These are phyloP conservation scores for Plebejus melissa DNA, from an alignment of 2,888 invertebrate genomes.

Conservation along the genomic window DNA sequence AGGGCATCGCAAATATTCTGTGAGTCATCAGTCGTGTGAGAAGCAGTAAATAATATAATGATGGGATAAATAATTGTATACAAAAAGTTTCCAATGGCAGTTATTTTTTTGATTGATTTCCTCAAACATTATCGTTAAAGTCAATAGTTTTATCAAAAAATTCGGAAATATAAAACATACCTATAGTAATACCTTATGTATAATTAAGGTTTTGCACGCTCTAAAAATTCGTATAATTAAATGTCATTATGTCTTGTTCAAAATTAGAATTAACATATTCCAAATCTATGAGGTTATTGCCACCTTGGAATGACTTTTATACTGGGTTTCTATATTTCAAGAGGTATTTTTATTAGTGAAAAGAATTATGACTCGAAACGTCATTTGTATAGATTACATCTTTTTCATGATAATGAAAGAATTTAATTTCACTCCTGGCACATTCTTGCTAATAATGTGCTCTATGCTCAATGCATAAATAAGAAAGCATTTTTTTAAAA, in stretches of 20 bases:
- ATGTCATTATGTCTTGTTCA: slow-evolving; percentile 17
- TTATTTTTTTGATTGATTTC: no score
- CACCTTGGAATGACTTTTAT: slow-evolving; percentile 9
- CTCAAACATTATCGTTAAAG: no score
- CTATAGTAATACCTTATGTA: not conserved
- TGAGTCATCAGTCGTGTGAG: no score
- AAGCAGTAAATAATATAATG: no score
- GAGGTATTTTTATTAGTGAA: slow-evolving; percentile 10
- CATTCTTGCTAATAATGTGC: not conserved
- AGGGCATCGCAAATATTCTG: no score
- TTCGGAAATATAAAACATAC: not conserved
- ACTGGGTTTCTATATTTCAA: not conserved
- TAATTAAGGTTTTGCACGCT: slow-evolving; percentile 14
- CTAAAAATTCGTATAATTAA: slow-evolving; percentile 20
- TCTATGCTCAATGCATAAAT: not conserved
- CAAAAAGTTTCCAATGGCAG: no score
- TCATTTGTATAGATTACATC: slow-evolving; percentile 13
- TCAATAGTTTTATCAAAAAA: no score
- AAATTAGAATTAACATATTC: slow-evolving; percentile 19
- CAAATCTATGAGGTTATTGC: slow-evolving; percentile 15
- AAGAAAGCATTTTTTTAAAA: not conserved
- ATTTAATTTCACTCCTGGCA: not conserved
- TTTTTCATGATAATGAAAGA: slow-evolving; percentile 9
- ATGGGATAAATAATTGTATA: no score
- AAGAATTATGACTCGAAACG: not conserved